Base-by-base conservation (phyloP, 2,797 vertebrate genomes). In the Arrhamphus sclerolepis region DNA sequence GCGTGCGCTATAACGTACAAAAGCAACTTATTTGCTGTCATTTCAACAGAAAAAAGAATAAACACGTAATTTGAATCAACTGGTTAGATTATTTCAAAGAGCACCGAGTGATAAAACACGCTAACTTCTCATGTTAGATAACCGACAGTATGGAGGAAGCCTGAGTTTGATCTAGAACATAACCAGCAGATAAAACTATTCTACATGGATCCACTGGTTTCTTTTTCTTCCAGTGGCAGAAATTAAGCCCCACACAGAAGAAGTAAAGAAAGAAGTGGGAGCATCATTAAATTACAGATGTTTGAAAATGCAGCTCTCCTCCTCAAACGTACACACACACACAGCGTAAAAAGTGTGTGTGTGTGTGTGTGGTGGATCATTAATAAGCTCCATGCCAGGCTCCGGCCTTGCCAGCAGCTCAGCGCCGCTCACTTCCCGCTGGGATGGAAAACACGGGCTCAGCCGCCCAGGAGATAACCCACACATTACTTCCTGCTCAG, bases 371-470 rank as follows among this genome's bases (percentile, higher is more conserved):
- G 14, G 46, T 54, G 56, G 70, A 77, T 80, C 79, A 60, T 82
- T 89, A 89, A 82, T 79, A 80, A 85, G 79, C 85, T 69, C 79
- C 61, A 64, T 41, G 46, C 61, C 53, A 44, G 60, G 64, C 70
- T 57, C 29, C 0, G 64, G 77, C 71, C 31, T 77, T 13, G 66
- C 86, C 77, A 39, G 56, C 22, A 13, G 74, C 79, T 80, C 77
- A 71, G 77, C 79, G 67, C 44, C 71, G 65, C 52, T 56, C 31
- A 46, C 67, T 72, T 60, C 82, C 79, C n/a, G 5, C 82, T 73
- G 80, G 76, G 83, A 81, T 69, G 77, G 66, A 82, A 75, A 81
- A 77, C 78, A 78, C 40, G 41, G 47, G 56, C 74, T 72, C 56
- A 39, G 67, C 73, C 72, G 55, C 60, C 64, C 75, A 28, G 54